Evolutionary conservation across 2,888 invertebrate species (phyloP), one percentile per base, ranked within the genome.

Genomic region (Sinopyrophorus schimmeli): DNA sequence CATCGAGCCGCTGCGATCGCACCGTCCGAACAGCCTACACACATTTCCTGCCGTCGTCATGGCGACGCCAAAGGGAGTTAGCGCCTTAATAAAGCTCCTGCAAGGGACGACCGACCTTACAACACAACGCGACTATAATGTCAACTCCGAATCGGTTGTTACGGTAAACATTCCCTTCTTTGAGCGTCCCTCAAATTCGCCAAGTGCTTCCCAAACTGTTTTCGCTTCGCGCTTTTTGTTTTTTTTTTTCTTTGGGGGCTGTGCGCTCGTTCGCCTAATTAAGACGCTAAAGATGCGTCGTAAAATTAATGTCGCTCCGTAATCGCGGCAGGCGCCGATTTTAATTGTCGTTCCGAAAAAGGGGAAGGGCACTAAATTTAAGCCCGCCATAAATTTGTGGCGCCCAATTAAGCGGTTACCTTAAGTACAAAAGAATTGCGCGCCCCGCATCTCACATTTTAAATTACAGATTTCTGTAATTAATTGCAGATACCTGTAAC

Each of bases 71-170:
- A n/a, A 53, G 58, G 57, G 54, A 53, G 53, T 55, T 53, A 54
- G 55, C 62, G 61, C 65, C 63, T 65, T 64, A 65, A 66, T 65
- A 64, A 63, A 64, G 61, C 63, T 57, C 61, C 58, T 57, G 57
- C 55, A 51, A 57, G 53, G 57, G 57, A 47, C n/a, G n/a, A n/a
- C 55, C 46, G 49, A 47, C 47, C 56, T 51, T 47, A 47, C 54
- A 50, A 54, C 44, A 52, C 54, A 52, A 54, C 49, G n/a, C n/a
- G 60, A 52, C 55, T 62, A 57, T 61, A 60, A 57, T 61, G 63
- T 66, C 63, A 63, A 64, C 61, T 59, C 48, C 54, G 55, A 62
- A 58, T 61, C 62, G 59, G 59, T 59, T 59, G 63, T 58, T 63
- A 58, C 60, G 47, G 63, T 60, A 62, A 64, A 63, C 61, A 63